Base-by-base conservation (phyloP, 2,888 invertebrate genomes). In the Erebia aethiops region DNA sequence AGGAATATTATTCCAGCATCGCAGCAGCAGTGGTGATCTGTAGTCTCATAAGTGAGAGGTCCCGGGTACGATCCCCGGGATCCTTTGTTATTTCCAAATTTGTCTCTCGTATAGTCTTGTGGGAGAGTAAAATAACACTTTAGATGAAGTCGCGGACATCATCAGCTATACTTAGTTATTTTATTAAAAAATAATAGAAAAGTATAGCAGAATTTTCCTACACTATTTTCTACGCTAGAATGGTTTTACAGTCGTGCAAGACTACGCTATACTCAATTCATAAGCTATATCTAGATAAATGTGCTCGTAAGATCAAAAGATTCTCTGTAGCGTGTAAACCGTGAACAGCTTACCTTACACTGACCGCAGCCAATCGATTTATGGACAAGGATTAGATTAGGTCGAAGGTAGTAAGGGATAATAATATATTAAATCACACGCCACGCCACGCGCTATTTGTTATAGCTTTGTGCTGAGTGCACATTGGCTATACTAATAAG, bases 301-400 rank as follows among this genome's bases (percentile, higher is more conserved):
- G 52, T 58, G 41, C 13, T 66, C 13, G 43, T 49, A 64, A 70
- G 63, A 67, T 70, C 67, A 70, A 67, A 72, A 60, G 70, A 64
- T 60, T 64, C 56, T 11, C 5, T 70, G 62, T 46, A 56, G 63
- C 57, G 71, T 67, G 51, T 54, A 67, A 63, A 67, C 70, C 54
- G 26, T 14, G 49, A 35, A 63, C 26, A 51, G 64, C 60, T 63
- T 61, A 64, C 49, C 56, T 51, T 57, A 67, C 43, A 49, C 49
- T 58, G 62, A 62, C 46, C 46, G 54, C 41, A 56, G 41, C 43
- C 56, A 56, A 66, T 66, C 66, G 66, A 66, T 66, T 54, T 66
- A 66, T 56, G 66, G 66, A 54, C 21, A 35, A 21, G 56, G 56
- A 64, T 64, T 64, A 54, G 56, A 64, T 64, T 64, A 54, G 49